phyloP scores from a whole-genome alignment of 2,888 invertebrate species.

The Clanis bilineata region DNA sequence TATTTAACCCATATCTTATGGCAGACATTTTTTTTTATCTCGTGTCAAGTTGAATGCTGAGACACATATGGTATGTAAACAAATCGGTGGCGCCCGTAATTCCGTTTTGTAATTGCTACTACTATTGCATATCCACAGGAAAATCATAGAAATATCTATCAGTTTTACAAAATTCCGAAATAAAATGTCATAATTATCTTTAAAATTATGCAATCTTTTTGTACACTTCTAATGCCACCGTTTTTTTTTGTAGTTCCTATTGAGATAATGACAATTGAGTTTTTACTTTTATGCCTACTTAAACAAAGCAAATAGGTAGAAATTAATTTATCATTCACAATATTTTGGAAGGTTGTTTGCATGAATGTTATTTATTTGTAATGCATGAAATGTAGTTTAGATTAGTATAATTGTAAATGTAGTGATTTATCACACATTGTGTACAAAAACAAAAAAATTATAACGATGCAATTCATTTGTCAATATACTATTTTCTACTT shows the following conservation, averaged over 20 bases:
- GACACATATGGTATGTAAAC: not conserved
- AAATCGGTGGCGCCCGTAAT: not conserved
- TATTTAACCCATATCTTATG: not conserved
- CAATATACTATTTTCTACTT: not conserved
- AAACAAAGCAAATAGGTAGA: not conserved
- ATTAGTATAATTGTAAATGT: not conserved
- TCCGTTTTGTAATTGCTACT: no score
- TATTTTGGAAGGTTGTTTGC: conserved; percentile 1
- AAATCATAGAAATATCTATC: no score
- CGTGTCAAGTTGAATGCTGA: not conserved
- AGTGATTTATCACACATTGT: not conserved
- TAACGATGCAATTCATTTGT: not conserved
- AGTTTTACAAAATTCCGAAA: no score
- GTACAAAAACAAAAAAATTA: not conserved
- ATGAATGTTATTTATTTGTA: conserved; percentile 10
- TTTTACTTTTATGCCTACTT: not conserved
- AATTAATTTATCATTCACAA: not conserved
- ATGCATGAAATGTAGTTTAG: conserved; percentile 10
- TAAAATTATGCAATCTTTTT: no score
- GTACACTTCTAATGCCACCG: no score
- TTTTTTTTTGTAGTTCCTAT: not conserved
- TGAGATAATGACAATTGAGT: not conserved
- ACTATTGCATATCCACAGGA: no score
- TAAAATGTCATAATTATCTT: no score
- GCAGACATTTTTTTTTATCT: not conserved